Conservation (phyloP, 2,888 invertebrate species). For the Hydrotaea diabolus region DNA sequence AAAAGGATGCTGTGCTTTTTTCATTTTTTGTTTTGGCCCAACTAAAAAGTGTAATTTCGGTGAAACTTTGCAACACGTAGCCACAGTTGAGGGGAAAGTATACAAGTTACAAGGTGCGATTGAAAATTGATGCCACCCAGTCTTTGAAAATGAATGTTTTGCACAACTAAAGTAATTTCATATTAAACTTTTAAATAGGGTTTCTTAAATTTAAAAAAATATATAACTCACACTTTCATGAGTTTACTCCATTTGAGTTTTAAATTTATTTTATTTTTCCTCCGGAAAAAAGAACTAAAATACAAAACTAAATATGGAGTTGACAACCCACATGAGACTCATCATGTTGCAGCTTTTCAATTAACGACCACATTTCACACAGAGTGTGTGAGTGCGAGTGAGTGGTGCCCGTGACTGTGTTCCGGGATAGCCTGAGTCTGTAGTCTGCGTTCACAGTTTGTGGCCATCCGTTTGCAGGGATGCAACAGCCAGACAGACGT, state of each 20-base stretch:
- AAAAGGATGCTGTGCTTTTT: not conserved
- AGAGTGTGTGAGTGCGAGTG: not conserved
- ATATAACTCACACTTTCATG: not conserved
- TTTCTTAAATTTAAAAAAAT: not conserved
- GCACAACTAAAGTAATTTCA: not conserved
- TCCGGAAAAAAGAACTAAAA: not conserved
- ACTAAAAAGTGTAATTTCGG: no score
- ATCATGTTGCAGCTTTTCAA: constrained; percentile 44
- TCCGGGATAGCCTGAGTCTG: no score
- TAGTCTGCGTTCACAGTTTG: constrained; percentile 8
- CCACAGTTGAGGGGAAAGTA: not conserved
- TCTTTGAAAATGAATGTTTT: no score
- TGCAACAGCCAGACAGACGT: not conserved
- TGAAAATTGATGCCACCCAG: no score
- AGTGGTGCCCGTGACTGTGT: not conserved
- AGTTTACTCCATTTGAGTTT: not conserved
- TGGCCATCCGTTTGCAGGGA: not conserved
- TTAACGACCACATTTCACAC: constrained; percentile 45
- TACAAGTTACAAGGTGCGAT: not conserved
- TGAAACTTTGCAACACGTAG: no score
- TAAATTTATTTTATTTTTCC: constrained; percentile 9
- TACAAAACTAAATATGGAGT: constrained; percentile 21
- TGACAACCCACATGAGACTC: constrained; percentile 48
- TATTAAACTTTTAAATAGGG: not conserved
- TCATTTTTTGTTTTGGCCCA: not conserved